A percentile compares a stretch with the other conserved stretches of the same genome.
Evolutionary conservation across 2,888 invertebrate species (phyloP).

Genomic region (Ethmia dodecea): DNA sequence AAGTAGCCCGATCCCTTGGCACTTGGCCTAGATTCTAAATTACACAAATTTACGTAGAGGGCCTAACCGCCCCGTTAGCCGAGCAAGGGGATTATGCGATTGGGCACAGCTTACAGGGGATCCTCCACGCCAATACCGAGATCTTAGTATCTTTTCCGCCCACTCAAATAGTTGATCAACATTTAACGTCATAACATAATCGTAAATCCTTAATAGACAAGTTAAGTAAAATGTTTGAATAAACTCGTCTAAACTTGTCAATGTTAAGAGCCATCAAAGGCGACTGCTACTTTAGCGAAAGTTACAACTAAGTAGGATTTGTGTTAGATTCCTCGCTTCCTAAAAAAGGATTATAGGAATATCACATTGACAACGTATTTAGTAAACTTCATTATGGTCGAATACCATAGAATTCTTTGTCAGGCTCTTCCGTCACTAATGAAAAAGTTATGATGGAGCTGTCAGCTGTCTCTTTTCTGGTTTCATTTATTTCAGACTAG

Average conservation of each 20-base stretch:
- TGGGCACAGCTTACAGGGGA: conserved; percentile 60
- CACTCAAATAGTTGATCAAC: conserved; percentile 25
- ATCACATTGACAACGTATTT: conserved; percentile 45
- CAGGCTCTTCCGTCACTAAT: no score
- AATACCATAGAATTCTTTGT: no score
- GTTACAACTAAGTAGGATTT: conserved; percentile 73
- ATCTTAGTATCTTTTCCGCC: conserved; percentile 30
- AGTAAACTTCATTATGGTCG: conserved; percentile 9
- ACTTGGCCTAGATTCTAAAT: conserved; percentile 75
- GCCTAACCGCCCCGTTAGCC: conserved; percentile 63
- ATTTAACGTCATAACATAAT: no score
- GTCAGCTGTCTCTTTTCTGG: no score
- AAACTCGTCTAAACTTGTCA: conserved; percentile 64
- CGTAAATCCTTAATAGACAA: conserved; percentile 66
- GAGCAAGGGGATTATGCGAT: conserved; percentile 60
- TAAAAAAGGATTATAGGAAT: conserved; percentile 60
- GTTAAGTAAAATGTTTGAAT: conserved; percentile 71
- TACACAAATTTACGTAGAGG: conserved; percentile 74
- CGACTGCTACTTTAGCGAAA: conserved; percentile 69
- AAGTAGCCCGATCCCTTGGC: conserved; percentile 68
- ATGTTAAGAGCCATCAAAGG: conserved; percentile 66
- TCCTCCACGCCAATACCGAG: conserved; percentile 57
- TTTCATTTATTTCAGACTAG: no score
- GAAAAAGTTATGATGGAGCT: no score
- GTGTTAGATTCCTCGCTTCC: conserved; percentile 61